Base-by-base conservation (phyloP, 2,888 invertebrate genomes). In the Oasisia sp. region DNA sequence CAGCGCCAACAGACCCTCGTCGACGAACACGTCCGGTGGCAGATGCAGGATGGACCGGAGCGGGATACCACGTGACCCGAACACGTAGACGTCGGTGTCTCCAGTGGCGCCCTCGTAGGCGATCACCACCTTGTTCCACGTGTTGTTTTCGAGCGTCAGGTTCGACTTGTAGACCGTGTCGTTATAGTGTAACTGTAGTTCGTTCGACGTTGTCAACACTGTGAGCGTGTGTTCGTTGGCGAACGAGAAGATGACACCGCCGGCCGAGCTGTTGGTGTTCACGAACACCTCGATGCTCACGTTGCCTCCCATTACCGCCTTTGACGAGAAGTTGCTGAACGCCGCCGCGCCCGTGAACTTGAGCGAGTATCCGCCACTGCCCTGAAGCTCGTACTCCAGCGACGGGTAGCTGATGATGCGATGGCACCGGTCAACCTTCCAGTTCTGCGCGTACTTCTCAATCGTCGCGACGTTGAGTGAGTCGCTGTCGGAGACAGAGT, bases 101-200 rank as follows among this genome's bases (percentile, higher is more conserved):
- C 95, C 95, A n/a, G 93, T 91, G 7, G 89, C 56, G 50, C 93
- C 93, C 56, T 93, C 92, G 90, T 95, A 95, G 27, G 94, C 93
- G 9, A 95, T 90, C 11, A 94, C 93, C 7, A 95, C 91, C 91
- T 94, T 95, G 93, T 94, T 95, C 95, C 95, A 95, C 32, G 92
- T 89, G 74, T 74, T 74, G 27, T 74, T 74, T 19, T 74, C 74
- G 74, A 74, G 74, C 7, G n/a, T 92, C 93, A 91, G 90, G 56
- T 90, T 94, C 93, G 32, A 95, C 93, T 9, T 74, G 91, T 1
- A 94, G 45, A 38, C 93, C 92, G 12, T 94, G 93, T 45, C 94
- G 91, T 19, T 89, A 45, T 58, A 19, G 27, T 50, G 32, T 4
- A 92, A 8, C 14, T 32, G 45, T 8, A 92, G 38, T 0, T 91